Percentiles rank a stretch among this genome's conserved stretches.
phyloP scores from a whole-genome alignment of 2,113 vertebrate genomes.

The Psittacara wagleri region DNA sequence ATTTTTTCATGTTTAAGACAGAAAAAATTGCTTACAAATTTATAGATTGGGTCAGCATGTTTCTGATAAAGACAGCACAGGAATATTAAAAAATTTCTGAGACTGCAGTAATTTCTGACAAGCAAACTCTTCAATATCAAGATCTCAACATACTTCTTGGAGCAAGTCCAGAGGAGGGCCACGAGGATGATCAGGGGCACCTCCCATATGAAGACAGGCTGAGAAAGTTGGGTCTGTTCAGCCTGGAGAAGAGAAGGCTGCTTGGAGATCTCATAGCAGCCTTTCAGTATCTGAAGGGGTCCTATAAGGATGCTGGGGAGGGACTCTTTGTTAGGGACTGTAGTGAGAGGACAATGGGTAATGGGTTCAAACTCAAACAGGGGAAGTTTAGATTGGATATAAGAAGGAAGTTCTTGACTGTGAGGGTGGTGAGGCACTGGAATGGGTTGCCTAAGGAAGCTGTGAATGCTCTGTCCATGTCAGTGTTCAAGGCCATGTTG shows the following conservation, averaged over 20 bases:
- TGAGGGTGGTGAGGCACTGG: neutral
- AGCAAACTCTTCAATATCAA: neutral
- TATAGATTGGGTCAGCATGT: neutral
- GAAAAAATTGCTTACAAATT: neutral
- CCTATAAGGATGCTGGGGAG: neutral
- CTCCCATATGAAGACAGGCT: neutral
- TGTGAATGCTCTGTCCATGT: no score
- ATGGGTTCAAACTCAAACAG: neutral
- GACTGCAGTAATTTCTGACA: neutral
- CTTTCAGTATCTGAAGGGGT: neutral
- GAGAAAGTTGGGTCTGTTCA: neutral
- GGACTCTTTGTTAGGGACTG: no score
- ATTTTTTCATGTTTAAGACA: neutral
- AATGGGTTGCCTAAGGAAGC: neutral
- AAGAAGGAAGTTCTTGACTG: neutral
- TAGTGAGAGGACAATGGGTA: neutral
- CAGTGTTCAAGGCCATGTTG: no score
- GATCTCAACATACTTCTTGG: neutral
- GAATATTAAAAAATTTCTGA: neutral
- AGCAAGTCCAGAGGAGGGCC: neutral
- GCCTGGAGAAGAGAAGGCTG: neutral
- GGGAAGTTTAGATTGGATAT: neutral
- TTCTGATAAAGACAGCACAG: neutral
- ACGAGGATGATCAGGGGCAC: neutral
- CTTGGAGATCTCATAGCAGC: neutral